These are phyloP conservation scores for Helicolenus hilgendorfi DNA, from an alignment of 2,797 vertebrate genomes.

Conservation along the genomic window DNA sequence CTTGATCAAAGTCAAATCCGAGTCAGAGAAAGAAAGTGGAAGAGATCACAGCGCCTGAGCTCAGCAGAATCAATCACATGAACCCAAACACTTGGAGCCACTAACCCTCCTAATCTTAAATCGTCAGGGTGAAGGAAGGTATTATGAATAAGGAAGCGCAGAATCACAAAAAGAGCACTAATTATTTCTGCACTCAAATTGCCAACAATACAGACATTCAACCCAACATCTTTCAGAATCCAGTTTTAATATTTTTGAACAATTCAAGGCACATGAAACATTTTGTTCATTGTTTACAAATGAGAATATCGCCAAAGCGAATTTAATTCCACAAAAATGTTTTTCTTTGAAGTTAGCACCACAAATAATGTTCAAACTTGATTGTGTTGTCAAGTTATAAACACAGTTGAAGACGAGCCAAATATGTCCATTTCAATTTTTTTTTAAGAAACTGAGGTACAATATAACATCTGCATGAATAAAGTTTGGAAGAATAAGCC, in stretches of 20 bases:
- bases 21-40: constrained; percentile 56
- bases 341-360: constrained; percentile 69
- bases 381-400: constrained; percentile 86
- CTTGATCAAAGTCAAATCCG: constrained; percentile 71
- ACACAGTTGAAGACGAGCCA: constrained; percentile 86
- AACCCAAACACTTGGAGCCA: constrained; percentile 38
- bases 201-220: constrained; percentile 90
- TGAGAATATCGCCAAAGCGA: constrained; percentile 69
- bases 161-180: constrained; percentile 67
- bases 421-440: constrained; percentile 69
- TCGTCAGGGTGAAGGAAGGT: constrained; percentile 47
- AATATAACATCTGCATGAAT: constrained; percentile 87
- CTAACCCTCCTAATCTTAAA: constrained; percentile 57
- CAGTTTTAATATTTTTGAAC: constrained; percentile 91
- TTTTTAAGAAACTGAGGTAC: constrained; percentile 88
- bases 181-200: constrained; percentile 46
- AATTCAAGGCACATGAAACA: constrained; percentile 90
- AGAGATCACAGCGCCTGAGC: constrained; percentile 41
- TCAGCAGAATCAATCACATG: constrained; percentile 41
- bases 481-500: constrained; percentile 62
- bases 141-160: constrained; percentile 34
- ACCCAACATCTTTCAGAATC: constrained; percentile 90
- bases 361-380: constrained; percentile 83
- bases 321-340: constrained; percentile 75
- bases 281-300: constrained; percentile 83